Base-by-base conservation (phyloP, 2,113 vertebrate genomes). In the Columba janthina region DNA sequence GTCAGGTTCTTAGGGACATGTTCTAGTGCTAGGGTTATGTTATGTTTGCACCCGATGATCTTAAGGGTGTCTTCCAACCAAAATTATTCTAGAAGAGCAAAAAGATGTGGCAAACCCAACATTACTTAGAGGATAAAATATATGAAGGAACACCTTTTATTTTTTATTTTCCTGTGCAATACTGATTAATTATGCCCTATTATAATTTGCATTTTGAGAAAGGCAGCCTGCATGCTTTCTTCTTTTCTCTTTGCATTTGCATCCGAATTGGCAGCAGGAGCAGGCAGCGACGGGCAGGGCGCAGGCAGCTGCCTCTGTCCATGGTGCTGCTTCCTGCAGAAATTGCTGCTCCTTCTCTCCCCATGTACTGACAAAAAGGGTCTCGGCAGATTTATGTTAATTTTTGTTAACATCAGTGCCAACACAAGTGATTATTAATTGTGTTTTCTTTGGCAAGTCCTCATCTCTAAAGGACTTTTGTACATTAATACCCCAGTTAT, bases 401-500 rank as follows among this genome's bases (percentile, higher is more conserved):
- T 3, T 70, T 81, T 67, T 64, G 6, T 13, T 15, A 36, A 17
- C 32, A 9, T 32, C 56, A 5, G 22, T 4, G 42, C 31, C 60
- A 42, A 31, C 5, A 31, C 1, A 34, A n/a, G 26, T 15, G 25
- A 21, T 64, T 15, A 26, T 19, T 42, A 29, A 20, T 24, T 74
- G 25, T 2, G 1, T 81, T 87, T 54, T 13, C 5, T 38, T 82
- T 61, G 48, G 40, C 8, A 58, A 77, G 7, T 7, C 4, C n/a
- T 56, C 16, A 5, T 19, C 32, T 72, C 9, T 34, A 24, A 58
- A 20, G 15, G 14, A 12, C 1, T 66, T 85, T 51, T 22, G 2
- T 6, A 2, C 13, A n/a, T 22, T 28, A 75, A 3, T 24, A 10
- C 40, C 31, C 31, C 0, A 0, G 11, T 14, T 14, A 2, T n/a